Conservation (phyloP, 2,113 vertebrate species). For the Triplophysa tibetana region DNA sequence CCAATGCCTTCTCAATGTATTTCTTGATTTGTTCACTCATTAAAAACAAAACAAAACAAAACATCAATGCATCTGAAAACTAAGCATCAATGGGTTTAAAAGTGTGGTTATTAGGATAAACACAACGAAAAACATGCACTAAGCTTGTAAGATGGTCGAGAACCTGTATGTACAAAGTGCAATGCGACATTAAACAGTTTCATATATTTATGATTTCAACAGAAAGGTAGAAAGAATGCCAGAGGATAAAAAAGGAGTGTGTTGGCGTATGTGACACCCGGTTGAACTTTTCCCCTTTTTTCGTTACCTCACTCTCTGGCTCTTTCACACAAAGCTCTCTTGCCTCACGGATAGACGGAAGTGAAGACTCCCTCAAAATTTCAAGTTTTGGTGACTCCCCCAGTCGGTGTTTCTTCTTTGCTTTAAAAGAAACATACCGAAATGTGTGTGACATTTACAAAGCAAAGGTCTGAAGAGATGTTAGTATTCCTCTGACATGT, state of each 20-base stretch:
- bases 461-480: background rate
- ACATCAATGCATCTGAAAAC: background rate
- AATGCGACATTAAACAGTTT: background rate
- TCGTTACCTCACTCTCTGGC: no score
- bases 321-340: background rate
- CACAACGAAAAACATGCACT: background rate
- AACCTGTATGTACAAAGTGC: background rate
- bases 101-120: background rate
- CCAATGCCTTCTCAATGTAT: background rate
- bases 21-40: background rate
- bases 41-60: background rate
- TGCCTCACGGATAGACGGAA: background rate
- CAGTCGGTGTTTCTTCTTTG: background rate
- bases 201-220: background rate
- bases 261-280: background rate
- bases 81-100: background rate
- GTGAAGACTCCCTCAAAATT: no score
- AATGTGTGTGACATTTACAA: background rate
- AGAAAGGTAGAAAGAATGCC: background rate
- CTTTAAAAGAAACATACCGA: background rate
- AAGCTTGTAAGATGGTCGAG: background rate
- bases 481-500: constrained; percentile 22
- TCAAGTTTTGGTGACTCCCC: background rate
- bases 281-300: no score
- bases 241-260: background rate